These are phyloP conservation scores for Emydocephalus ijimae DNA, from an alignment of 2,113 vertebrate species.

Conservation along the genomic window DNA sequence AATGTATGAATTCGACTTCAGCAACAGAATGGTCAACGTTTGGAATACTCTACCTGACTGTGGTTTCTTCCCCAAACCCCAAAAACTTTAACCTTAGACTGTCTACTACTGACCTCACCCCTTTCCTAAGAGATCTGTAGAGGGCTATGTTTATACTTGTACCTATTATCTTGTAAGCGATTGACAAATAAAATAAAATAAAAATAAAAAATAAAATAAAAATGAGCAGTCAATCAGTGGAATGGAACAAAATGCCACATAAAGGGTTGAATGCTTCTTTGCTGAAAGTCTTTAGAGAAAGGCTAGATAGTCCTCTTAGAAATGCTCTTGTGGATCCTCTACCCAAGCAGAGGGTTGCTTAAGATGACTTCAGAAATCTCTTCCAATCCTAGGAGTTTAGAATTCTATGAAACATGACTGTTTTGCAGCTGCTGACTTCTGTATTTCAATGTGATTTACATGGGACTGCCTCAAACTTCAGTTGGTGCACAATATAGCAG, in stretches of 20 bases:
- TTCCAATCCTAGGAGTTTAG: neutral
- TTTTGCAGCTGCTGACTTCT: neutral
- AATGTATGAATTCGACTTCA: neutral
- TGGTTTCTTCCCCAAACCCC: no score
- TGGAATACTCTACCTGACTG: no score
- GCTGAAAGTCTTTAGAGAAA: neutral
- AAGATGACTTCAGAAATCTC: neutral
- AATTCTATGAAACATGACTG: neutral
- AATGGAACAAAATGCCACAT: neutral
- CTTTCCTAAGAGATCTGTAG: no score
- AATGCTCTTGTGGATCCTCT: neutral
- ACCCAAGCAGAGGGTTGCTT: neutral
- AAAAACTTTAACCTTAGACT: no score
- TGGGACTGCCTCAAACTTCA: neutral
- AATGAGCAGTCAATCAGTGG: neutral
- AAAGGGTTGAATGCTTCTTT: neutral
- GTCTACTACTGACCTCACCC: no score
- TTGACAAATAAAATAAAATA: no score
- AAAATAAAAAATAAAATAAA: no score
- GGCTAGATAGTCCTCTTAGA: neutral
- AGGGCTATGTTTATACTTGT: no score
- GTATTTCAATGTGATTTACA: neutral
- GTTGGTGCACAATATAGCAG: neutral
- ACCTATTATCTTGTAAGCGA: no score
- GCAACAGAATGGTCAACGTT: no score